Conservation (phyloP, 2,797 vertebrate species). For the Otolemur crassicaudatus region DNA sequence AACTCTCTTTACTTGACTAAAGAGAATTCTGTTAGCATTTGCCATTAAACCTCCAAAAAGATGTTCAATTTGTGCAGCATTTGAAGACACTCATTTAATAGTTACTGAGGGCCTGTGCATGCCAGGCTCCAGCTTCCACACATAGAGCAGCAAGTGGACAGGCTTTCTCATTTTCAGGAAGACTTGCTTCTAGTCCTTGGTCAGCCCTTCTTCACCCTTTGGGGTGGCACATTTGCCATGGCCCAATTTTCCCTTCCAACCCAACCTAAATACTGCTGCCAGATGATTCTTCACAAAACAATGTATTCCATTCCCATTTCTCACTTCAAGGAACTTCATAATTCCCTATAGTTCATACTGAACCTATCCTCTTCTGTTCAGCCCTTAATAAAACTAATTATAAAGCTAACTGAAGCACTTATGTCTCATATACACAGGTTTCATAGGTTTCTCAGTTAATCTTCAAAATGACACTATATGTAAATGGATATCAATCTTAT, state of each 20-base stretch:
- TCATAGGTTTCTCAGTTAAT: constrained; percentile 36
- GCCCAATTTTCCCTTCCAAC: background rate
- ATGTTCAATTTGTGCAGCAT: background rate
- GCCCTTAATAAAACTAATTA: constrained; percentile 18
- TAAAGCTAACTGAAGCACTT: background rate
- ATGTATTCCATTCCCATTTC: background rate
- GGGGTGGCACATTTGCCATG: background rate
- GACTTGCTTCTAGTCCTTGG: background rate
- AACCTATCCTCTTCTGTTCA: background rate
- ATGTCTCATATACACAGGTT: background rate
- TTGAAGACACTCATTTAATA: background rate
- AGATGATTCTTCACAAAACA: constrained; percentile 22
- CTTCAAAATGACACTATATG: background rate
- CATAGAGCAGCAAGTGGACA: background rate
- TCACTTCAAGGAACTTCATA: background rate
- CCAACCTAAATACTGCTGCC: background rate
- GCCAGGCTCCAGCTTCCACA: background rate
- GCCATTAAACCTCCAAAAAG: background rate
- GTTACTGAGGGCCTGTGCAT: background rate
- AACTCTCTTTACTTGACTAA: background rate
- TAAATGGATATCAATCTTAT: background rate
- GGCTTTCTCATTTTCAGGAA: background rate
- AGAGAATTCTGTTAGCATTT: background rate
- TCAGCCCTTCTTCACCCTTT: background rate
- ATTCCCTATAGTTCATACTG: background rate